phyloP scores from a whole-genome alignment of 2,113 vertebrate genomes.

The Kryptolebias marmoratus region DNA sequence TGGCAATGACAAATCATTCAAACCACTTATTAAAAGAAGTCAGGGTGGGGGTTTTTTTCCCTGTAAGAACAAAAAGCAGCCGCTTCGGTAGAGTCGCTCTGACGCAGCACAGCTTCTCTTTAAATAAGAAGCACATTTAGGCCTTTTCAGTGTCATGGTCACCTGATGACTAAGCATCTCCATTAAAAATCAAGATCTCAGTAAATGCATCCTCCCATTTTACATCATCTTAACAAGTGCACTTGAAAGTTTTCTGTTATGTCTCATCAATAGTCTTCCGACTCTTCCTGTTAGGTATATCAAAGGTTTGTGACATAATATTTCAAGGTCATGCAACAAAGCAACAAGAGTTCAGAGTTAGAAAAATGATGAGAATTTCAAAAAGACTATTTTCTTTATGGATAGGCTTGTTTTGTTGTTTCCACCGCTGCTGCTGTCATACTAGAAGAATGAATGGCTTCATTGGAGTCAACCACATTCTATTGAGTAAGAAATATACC shows the following conservation, averaged over 20 bases:
- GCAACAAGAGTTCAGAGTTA: background rate
- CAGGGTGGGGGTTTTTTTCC: background rate
- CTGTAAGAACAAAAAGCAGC: slow-evolving; percentile 1
- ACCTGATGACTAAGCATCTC: background rate
- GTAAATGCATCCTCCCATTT: background rate
- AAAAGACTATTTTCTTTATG: background rate
- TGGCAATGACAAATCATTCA: background rate
- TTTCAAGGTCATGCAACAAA: slow-evolving; percentile 10
- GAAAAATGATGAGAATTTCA: background rate
- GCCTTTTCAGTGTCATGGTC: slow-evolving; percentile 12
- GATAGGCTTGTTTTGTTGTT: slow-evolving; percentile 1
- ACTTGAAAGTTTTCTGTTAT: background rate
- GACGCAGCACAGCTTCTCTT: slow-evolving; percentile 11
- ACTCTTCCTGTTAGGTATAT: background rate
- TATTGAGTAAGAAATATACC: background rate
- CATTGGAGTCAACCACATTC: background rate
- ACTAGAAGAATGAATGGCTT: background rate
- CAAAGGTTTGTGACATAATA: background rate
- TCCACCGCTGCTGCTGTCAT: background rate
- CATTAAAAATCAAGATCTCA: slow-evolving; percentile 1
- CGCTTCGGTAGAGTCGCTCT: background rate
- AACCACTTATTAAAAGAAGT: background rate
- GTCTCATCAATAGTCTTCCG: slow-evolving; percentile 12
- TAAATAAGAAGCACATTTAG: slow-evolving; percentile 13
- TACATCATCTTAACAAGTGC: background rate